These are phyloP conservation scores for Micrastur ruficollis DNA, from an alignment of 2,797 vertebrate species.

Conservation along the genomic window DNA sequence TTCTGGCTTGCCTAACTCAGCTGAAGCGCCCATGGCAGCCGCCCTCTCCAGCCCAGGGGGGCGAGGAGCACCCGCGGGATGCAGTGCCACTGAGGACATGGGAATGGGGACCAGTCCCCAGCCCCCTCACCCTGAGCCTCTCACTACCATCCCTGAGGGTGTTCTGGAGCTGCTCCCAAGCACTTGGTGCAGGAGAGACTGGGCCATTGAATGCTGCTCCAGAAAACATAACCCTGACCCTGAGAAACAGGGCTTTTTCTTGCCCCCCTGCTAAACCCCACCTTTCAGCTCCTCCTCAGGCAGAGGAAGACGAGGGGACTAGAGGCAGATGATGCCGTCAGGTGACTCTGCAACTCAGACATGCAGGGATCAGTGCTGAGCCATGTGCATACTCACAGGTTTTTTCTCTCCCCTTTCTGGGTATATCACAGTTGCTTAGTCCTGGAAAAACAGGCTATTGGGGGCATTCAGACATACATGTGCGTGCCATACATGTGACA, in stretches of 20 bases:
- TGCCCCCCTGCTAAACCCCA: not conserved
- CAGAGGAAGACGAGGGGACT: not conserved
- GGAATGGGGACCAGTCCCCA: not conserved
- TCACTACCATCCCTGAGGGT: not conserved
- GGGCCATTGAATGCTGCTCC: not conserved
- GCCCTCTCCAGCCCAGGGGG: not conserved
- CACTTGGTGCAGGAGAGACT: not conserved
- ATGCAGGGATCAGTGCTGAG: not conserved
- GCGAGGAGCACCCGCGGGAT: not conserved
- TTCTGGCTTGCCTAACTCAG: not conserved
- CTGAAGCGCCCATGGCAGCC: accelerated
- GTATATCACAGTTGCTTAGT: not conserved
- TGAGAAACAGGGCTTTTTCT: not conserved
- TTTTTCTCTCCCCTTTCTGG: not conserved
- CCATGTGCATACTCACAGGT: accelerated
- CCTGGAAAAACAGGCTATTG: not conserved
- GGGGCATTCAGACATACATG: not conserved
- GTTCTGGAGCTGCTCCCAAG: not conserved
- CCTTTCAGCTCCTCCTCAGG: not conserved
- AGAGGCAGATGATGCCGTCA: not conserved
- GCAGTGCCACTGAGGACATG: accelerated
- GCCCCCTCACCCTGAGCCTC: not conserved
- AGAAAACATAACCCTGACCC: not conserved
- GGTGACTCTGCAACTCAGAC: not conserved
- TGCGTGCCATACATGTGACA: not conserved